These are phyloP conservation scores for Oscheius onirici DNA, from an alignment of 2,888 invertebrate genomes.

Conservation along the genomic window DNA sequence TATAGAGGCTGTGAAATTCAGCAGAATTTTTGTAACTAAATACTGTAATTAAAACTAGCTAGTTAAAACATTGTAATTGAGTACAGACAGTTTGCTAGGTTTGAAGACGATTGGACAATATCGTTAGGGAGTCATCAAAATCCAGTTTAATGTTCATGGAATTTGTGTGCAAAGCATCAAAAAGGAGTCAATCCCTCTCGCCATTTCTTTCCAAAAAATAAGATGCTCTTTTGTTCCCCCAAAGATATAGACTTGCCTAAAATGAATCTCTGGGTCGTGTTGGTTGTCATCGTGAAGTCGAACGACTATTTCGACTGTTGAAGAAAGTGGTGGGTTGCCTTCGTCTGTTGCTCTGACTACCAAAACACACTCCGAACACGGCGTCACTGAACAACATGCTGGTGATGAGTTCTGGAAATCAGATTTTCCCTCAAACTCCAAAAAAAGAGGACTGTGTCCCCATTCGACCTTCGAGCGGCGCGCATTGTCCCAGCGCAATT, in stretches of 20 bases:
- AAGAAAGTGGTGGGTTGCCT: conserved; percentile 29
- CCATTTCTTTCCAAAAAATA: no score
- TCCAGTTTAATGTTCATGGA: no score
- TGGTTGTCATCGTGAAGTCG: conserved; percentile 80
- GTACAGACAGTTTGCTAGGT: no score
- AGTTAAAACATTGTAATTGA: no score
- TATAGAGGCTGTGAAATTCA: no score
- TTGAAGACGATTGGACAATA: no score
- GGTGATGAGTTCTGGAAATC: conserved; percentile 17
- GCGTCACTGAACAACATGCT: neutral
- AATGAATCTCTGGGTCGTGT: conserved; percentile 47
- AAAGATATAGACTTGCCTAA: conserved; percentile 35
- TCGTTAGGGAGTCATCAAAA: no score
- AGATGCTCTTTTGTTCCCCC: no score
- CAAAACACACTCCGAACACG: conserved; percentile 20
- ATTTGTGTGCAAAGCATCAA: no score
- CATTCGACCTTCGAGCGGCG: conserved; percentile 19
- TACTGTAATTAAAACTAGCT: no score
- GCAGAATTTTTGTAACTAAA: no score
- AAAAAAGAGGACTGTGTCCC: conserved; percentile 43
- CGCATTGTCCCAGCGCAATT: conserved; percentile 21
- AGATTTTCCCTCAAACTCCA: conserved; percentile 3
- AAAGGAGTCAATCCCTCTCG: no score
- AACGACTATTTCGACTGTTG: conserved; percentile 72
- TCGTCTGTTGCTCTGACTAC: conserved; percentile 16